Conservation (phyloP, 1,140 invertebrate genomes). For the Neodiprion virginianus region DNA sequence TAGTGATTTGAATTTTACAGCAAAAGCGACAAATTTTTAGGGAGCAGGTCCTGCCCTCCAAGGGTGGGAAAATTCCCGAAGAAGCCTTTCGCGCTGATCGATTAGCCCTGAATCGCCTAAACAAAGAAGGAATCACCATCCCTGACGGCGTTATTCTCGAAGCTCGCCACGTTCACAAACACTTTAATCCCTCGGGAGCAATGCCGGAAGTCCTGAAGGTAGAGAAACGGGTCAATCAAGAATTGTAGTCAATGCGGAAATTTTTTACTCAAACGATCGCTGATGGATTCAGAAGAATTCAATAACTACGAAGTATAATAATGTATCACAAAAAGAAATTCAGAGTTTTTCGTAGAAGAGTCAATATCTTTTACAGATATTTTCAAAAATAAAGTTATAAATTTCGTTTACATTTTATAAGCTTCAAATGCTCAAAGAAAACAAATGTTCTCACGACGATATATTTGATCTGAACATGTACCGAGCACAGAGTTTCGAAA, state of each 20-base stretch:
- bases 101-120: constrained; percentile 67
- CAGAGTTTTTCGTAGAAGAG: constrained; percentile 25
- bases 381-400: too few relatives aligned
- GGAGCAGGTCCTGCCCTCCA: constrained; percentile 68
- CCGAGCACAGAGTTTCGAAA: too few relatives aligned
- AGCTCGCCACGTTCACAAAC: constrained; percentile 46
- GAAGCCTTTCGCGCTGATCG: constrained; percentile 69
- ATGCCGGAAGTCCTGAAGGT: constrained; percentile 52
- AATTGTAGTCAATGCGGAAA: constrained; percentile 14
- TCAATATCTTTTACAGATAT: too few relatives aligned
- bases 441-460: too few relatives aligned
- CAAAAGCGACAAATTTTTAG: constrained; percentile 71
- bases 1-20: constrained; percentile 34
- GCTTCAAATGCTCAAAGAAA: too few relatives aligned
- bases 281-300: neutral
- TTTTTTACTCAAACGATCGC: neutral
- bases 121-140: constrained; percentile 69
- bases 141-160: constrained; percentile 68
- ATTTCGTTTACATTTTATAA: too few relatives aligned
- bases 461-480: too few relatives aligned
- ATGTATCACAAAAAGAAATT: constrained; percentile 42
- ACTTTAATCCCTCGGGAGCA: constrained; percentile 43
- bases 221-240: constrained; percentile 14
- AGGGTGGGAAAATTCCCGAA: constrained; percentile 72
- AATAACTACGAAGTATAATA: neutral